Base-by-base conservation (phyloP, 53 echinoderm and acorn worm genomes). In the Zoroaster sp. region DNA sequence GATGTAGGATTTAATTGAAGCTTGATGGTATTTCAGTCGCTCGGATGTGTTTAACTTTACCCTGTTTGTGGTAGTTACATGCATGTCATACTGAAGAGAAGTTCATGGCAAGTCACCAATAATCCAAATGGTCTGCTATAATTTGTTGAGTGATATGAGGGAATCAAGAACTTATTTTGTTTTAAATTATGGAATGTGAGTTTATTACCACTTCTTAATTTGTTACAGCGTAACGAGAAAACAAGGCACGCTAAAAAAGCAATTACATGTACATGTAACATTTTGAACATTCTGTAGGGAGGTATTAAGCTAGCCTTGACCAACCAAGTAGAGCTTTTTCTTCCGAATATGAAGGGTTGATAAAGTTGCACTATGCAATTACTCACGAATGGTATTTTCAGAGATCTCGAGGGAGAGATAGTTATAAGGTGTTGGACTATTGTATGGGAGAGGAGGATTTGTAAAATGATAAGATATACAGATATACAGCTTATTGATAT, bases 71-170 rank as follows among this genome's bases (percentile, higher is more conserved):
- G 38, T 9, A 8, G 30, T 59, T 79, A 55, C 38, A 54, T 35
- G 31, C 28, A 40, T 49, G 45, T 53, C 35, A 23, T 20, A 79
- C 54, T 32, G 28, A 28, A 72, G 53, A 37, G 78, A 79, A 5
- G 34, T 35, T 59, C 79, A 53, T 63, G 79, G 55, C 65, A 63
- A 55, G 59, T 79, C 21, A 59, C 23, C 23, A 10, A 59, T 79
- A 79, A 79, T 79, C 55, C 35, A 79, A 79, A 63, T 79, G 54
- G 55, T 79, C 54, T 79, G 79, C 63, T 40, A 12, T 79, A 79
- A 79, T 79, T 79, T 55, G 79, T 25, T 79, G 79, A 79, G 37
- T 79, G 79, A 79, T 55, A 23, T 13, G 5, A 5, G 51, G 79
- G 79, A 39, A 79, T 79, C 35, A 4, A 1, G 55, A 79, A 79